Conservation (phyloP, 2,113 vertebrate genomes). For the Tychaedon coryphoeus region DNA sequence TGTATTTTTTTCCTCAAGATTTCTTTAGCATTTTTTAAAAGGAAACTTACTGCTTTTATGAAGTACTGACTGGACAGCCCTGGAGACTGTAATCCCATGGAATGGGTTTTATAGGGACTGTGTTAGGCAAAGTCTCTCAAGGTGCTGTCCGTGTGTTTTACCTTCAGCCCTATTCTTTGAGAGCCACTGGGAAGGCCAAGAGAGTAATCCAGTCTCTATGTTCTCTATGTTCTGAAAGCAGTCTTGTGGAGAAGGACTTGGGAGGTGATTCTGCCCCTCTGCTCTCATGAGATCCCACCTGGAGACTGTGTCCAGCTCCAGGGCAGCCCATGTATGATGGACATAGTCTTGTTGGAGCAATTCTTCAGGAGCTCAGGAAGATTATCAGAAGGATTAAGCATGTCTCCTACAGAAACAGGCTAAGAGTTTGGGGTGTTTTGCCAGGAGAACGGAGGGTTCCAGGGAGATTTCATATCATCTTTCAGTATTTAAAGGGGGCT, state of each 20-base stretch:
- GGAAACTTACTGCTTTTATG: neutral
- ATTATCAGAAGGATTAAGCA: neutral
- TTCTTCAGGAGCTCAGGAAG: neutral
- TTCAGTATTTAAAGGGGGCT: neutral
- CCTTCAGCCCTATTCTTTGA: neutral
- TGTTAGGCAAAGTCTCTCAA: neutral
- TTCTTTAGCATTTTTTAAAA: slow-evolving; percentile 4
- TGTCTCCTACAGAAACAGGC: neutral
- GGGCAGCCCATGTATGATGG: neutral
- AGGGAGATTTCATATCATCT: neutral
- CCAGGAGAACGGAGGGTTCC: neutral
- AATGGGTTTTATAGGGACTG: neutral
- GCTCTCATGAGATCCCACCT: neutral
- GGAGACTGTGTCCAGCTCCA: neutral
- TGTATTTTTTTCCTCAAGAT: neutral
- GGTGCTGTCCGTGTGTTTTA: neutral
- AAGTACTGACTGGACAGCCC: neutral
- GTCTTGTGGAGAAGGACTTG: neutral
- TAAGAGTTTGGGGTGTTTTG: neutral
- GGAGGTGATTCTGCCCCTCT: neutral
- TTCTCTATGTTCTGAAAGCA: neutral
- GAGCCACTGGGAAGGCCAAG: neutral
- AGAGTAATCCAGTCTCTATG: neutral
- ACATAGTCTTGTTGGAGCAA: neutral
- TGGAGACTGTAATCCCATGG: neutral